Conservation (phyloP, 2,113 vertebrate species). For the Daphoenositta chrysoptera region DNA sequence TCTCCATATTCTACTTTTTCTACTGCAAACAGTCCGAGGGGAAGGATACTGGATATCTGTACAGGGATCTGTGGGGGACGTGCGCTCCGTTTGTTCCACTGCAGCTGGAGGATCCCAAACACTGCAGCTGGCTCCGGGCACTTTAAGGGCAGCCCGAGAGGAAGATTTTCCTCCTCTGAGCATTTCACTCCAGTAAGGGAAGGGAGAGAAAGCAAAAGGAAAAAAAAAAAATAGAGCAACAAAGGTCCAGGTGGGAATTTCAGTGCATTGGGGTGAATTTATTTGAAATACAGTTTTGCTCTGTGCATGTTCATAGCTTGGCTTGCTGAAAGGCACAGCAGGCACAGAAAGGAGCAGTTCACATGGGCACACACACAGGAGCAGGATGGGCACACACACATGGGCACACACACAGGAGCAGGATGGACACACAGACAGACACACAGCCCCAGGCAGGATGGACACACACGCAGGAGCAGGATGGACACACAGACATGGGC, state of each 20-base stretch:
- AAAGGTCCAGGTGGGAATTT: slow-evolving; percentile 33
- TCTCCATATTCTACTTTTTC: slow-evolving; percentile 66
- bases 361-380: neutral
- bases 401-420: too few species aligned
- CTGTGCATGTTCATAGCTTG: neutral
- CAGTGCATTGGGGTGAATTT: slow-evolving; percentile 8
- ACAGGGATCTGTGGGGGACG: neutral
- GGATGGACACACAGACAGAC: neutral
- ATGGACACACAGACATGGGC: neutral
- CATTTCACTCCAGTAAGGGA: slow-evolving; percentile 10
- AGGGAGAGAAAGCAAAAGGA: neutral
- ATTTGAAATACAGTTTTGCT: slow-evolving; percentile 25
- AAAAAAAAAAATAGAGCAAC: neutral
- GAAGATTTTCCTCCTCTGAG: slow-evolving; percentile 40
- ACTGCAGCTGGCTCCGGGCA: slow-evolving; percentile 54
- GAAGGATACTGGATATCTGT: slow-evolving; percentile 28
- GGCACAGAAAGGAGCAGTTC: slow-evolving; percentile 24
- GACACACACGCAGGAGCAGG: neutral
- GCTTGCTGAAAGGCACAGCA: slow-evolving; percentile 17
- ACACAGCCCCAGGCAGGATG: neutral
- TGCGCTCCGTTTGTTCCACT: slow-evolving; percentile 57
- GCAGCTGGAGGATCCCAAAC: slow-evolving; percentile 63
- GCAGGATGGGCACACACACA: neutral
- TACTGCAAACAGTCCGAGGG: slow-evolving; percentile 44
- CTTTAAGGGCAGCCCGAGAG: slow-evolving; percentile 40